Conservation (phyloP, 2,113 vertebrate species). For the Mormyrus lacerda region DNA sequence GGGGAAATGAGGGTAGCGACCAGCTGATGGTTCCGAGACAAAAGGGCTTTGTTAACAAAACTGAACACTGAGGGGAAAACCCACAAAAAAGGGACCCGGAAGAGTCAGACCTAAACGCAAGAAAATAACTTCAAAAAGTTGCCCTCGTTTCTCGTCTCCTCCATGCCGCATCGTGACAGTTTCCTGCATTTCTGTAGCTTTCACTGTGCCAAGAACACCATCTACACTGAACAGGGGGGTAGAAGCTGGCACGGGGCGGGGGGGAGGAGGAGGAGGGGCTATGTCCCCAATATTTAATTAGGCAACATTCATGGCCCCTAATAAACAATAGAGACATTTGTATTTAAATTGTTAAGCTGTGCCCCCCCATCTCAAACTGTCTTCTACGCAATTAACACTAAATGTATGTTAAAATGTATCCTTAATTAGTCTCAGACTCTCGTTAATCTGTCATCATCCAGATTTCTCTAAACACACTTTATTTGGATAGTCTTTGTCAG, state of each 20-base stretch:
- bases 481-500: background rate
- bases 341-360: background rate
- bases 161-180: no score
- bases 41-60: no score
- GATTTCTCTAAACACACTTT: background rate
- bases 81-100: no score
- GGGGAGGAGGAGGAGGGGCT: background rate
- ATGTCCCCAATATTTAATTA: background rate
- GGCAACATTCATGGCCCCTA: background rate
- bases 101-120: background rate
- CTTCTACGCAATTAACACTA: background rate
- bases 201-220: background rate
- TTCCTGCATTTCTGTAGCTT: no score
- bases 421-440: background rate
- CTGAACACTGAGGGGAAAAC: no score
- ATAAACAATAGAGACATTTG: background rate
- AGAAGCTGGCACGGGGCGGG: background rate
- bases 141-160: no score
- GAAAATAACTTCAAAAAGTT: no score
- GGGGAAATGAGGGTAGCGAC: no score
- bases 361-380: background rate
- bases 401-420: background rate
- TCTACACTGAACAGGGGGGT: background rate
- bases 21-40: no score
- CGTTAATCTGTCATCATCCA: background rate